These are phyloP conservation scores for Heteronetta atricapilla DNA, from an alignment of 2,113 vertebrate genomes.

Conservation along the genomic window DNA sequence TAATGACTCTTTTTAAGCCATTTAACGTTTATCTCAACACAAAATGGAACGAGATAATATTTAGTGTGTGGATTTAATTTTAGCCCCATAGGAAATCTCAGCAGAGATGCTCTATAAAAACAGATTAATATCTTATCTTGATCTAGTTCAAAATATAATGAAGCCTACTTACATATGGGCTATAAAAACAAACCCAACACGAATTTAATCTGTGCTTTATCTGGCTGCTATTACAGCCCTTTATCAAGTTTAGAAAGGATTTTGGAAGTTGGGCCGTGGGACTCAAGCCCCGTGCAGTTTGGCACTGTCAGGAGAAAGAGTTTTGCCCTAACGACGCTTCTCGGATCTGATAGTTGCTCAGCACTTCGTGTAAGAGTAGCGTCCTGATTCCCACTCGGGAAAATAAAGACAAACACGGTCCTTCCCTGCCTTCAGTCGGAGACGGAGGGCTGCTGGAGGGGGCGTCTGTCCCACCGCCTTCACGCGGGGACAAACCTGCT, in stretches of 20 bases:
- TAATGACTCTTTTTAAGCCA: background rate
- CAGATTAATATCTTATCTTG: conserved; percentile 47
- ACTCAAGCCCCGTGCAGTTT: background rate
- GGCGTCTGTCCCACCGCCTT: background rate
- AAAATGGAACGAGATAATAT: background rate
- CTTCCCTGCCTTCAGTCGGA: background rate
- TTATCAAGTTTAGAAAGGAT: conserved; percentile 27
- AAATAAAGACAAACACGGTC: background rate
- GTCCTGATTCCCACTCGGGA: background rate
- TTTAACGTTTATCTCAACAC: background rate
- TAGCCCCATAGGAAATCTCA: background rate
- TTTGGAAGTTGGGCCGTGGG: background rate
- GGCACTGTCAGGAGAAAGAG: background rate
- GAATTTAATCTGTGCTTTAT: background rate
- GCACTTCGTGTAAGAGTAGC: background rate
- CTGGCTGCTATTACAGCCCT: background rate
- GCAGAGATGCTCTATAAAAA: conserved; percentile 49
- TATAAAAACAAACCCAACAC: conserved; percentile 39
- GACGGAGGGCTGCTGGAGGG: background rate
- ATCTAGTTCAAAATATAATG: conserved; percentile 44
- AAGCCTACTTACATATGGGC: conserved; percentile 34
- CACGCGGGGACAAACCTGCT: background rate
- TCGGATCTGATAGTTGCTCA: background rate
- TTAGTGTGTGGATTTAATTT: conserved; percentile 9
- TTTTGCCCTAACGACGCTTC: background rate